Base-by-base conservation (phyloP, 2,888 invertebrate species). In the Marasmarcha lunaedactyla region DNA sequence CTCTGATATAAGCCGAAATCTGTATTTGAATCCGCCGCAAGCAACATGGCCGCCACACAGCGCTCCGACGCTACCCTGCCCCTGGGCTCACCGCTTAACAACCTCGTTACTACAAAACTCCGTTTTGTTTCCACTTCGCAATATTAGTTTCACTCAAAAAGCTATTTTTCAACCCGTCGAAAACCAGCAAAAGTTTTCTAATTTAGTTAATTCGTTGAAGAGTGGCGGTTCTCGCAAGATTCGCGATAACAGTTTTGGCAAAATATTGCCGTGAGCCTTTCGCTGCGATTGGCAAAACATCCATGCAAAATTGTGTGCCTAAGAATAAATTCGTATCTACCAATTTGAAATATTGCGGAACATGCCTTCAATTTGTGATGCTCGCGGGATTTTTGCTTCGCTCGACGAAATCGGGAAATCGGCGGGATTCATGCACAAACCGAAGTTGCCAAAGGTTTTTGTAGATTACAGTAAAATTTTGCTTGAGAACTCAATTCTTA, bases 61-160 rank as follows among this genome's bases (percentile, higher is more conserved):
- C 11, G 27, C 37, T 34, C 27, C 37, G 52, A 55, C 53, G 43
- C 52, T 45, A 54, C 45, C 27, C 41, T 36, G 20, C 38, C 47
- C 49, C 53, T 51, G 53, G 58, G 71, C 71, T 71, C 64, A 72
- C 69, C 73, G 74, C 61, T 63, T 66, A 74, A 76, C 76, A 81
- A 83, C 73, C 77, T 81, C 71, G 76, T 77, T 77, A 76, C 77
- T 7, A 30, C 30, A 30, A 30, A 72, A 71, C 74, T 71, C 71
- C 55, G 59, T 59, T 56, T 59, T 70, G 73, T 77, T 20, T 72
- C 68, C 61, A 63, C 60, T 54, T 62, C 61, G 69, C 71, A 71
- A 78, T 83, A 83, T 83, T 83, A 81, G 83, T 81, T 83, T 78
- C 71, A 71, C 77, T 64, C 74, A 70, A 73, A 78, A 74, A 72